Evolutionary conservation across 2,888 invertebrate species (phyloP), one percentile per base, ranked within the genome.

Genomic region (Dexiosoma caninum): DNA sequence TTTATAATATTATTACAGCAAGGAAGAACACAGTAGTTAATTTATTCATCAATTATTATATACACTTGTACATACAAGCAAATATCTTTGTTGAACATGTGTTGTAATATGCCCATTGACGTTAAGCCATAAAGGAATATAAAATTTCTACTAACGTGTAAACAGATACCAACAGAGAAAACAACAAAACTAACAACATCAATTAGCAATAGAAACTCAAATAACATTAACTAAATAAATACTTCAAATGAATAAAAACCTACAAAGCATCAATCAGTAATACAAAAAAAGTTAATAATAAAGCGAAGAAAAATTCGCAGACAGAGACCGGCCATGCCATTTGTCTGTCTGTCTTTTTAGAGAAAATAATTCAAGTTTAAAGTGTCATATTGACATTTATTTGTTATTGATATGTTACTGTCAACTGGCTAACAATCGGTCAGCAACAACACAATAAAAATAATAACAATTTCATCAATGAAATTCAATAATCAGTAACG

Each of bases 341-440:
- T n/a, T n/a, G n/a, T n/a, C n/a, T n/a, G 23, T 51, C 42, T 14
- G 59, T 35, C 35, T 30, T 16, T 23, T 32, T 55, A 49, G 40
- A 23, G 64, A 71, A 71, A 59, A 78, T 66, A 78, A 71, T 51
- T 78, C 70, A 78, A 71, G 62, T 72, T 42, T 76, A 67, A 66
- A 82, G 80, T 82, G 78, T 80, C 71, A 75, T 70, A 70, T 74
- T 82, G 78, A 75, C 78, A 80, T 82, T 82, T 82, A 80, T 82
- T 74, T 81, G 75, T 67, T 78, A 82, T 80, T 72, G 80, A 82
- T 82, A 80, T 76, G 82, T 70, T 59, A 71, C 64, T 71, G 77
- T 64, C 70, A 77, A 77, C 57, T 64, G 49, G 42, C 49, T 35
- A 77, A 71, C 70, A 78, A 51, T 55, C 40, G 60, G 49, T 49